phyloP scores from a whole-genome alignment of 2,888 invertebrate species.

The Diadegma fenestrale region DNA sequence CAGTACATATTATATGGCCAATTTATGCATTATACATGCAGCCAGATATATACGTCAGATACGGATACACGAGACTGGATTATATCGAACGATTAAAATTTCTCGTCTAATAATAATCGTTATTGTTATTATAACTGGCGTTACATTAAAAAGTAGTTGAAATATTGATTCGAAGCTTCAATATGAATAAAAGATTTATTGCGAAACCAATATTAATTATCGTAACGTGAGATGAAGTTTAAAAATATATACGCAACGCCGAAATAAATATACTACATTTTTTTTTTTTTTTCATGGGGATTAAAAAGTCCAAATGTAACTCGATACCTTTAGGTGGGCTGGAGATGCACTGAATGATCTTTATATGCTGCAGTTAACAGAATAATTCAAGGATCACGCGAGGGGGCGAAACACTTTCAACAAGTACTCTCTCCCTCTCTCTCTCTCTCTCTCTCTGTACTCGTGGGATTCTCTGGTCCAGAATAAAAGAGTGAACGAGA shows the following conservation, averaged over 20 bases:
- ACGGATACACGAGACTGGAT: slow-evolving; percentile 63
- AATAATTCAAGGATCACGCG: slow-evolving; percentile 68
- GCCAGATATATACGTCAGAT: slow-evolving; percentile 37
- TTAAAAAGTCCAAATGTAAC: slow-evolving; percentile 35
- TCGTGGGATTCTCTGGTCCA: slow-evolving; percentile 28
- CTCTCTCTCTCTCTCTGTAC: not conserved
- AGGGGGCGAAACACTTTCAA: slow-evolving; percentile 53
- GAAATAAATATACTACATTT: not conserved
- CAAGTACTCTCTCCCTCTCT: slow-evolving; percentile 20
- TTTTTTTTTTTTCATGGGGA: not conserved
- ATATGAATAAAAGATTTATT: not conserved
- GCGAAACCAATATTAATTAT: not conserved
- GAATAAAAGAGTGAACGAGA: slow-evolving; percentile 3
- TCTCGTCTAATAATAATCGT: slow-evolving; percentile 36
- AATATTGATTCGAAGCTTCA: not conserved
- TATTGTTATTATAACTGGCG: not conserved
- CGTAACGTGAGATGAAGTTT: slow-evolving; percentile 1
- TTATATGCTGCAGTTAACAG: slow-evolving; percentile 58
- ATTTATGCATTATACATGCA: slow-evolving; percentile 42
- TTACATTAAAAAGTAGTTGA: not conserved
- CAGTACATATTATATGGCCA: slow-evolving; percentile 41
- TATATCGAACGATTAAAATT: slow-evolving; percentile 66
- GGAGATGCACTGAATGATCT: slow-evolving; percentile 24
- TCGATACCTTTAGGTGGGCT: slow-evolving; percentile 46
- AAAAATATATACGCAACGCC: not conserved